A percentile compares a stretch with the other conserved stretches of the same genome.
Evolutionary conservation across 2,113 vertebrate species (phyloP).

Genomic region (Fregetta grallaria): DNA sequence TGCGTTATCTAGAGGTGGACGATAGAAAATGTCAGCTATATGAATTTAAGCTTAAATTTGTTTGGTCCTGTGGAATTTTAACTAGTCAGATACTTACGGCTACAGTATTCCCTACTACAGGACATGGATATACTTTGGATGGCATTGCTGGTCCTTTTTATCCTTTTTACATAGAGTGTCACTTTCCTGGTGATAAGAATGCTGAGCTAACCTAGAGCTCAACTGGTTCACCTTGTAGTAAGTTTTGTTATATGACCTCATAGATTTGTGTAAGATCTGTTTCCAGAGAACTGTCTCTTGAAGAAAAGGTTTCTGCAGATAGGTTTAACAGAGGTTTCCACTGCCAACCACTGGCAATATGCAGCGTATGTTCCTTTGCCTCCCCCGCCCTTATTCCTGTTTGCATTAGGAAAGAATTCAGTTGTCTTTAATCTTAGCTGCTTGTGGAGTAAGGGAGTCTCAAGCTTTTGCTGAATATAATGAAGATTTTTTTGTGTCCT

Average conservation of each 20-base stretch:
- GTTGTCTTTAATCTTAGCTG: background rate
- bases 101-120: background rate
- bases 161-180: background rate
- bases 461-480: background rate
- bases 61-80: background rate
- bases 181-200: background rate
- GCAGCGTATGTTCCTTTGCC: background rate
- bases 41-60: background rate
- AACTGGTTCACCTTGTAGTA: background rate
- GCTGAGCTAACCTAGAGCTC: background rate
- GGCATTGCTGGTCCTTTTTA: background rate
- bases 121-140: background rate
- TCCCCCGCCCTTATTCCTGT: accelerated
- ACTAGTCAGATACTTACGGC: background rate
- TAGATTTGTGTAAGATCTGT: background rate
- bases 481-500: background rate
- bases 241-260: background rate
- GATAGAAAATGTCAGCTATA: background rate
- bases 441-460: background rate
- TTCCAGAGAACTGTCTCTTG: background rate
- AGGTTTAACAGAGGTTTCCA: background rate
- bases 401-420: background rate
- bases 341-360: accelerated
- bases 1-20: background rate
- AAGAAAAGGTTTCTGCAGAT: background rate